Percentiles rank a stretch among this genome's conserved stretches.
Conservation (phyloP, 2,888 invertebrate genomes). For the Fabriciana adippe region DNA sequence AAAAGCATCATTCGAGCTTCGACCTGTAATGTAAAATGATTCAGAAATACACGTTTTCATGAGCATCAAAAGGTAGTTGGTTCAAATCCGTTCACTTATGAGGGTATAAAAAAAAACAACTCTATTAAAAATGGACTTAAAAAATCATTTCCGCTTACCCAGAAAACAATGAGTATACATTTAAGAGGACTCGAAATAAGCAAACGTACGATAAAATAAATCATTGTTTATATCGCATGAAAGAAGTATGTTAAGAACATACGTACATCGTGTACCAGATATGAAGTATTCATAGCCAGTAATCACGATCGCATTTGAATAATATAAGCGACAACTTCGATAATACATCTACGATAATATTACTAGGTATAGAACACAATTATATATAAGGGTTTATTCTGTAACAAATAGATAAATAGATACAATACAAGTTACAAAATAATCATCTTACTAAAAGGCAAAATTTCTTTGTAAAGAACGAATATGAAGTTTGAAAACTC, state of each 20-base stretch:
- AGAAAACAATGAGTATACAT: neutral
- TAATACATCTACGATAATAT: conserved; percentile 23
- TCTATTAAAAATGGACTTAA: too few species aligned
- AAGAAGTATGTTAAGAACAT: neutral
- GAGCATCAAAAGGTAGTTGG: too few species aligned
- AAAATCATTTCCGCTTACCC: too few species aligned
- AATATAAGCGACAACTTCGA: conserved; percentile 42
- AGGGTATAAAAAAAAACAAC: too few species aligned
- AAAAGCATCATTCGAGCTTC: too few species aligned
- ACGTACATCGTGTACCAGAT: neutral
- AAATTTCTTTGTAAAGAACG: too few species aligned
- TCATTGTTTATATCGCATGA: neutral
- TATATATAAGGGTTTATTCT: neutral
- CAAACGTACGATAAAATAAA: neutral
- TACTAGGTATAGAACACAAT: neutral
- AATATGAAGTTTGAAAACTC: too few species aligned
- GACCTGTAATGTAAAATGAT: too few species aligned
- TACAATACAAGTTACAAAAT: too few species aligned
- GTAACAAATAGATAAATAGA: neutral
- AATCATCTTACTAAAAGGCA: too few species aligned
- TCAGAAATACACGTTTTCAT: too few species aligned
- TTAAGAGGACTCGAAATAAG: neutral
- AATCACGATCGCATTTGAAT: conserved; percentile 42
- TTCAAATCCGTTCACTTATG: too few species aligned
- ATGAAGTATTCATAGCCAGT: conserved; percentile 33